Conservation (phyloP, 2,797 vertebrate genomes). For the Sebastes goodei region DNA sequence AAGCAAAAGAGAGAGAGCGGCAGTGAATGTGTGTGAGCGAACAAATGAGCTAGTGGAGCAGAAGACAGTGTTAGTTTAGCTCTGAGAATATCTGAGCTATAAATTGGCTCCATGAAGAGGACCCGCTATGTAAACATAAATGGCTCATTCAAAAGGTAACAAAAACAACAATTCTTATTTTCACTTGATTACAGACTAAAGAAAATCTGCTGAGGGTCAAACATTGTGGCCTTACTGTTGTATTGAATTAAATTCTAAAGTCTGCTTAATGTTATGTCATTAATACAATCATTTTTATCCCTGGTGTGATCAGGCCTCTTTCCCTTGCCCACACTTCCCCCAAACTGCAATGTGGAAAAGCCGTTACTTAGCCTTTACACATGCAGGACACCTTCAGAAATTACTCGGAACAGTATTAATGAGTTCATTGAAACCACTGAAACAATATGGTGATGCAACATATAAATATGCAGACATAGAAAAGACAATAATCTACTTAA, state of each 20-base stretch:
- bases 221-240: neutral
- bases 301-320: neutral
- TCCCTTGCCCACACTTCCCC: neutral
- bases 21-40: too few relatives aligned
- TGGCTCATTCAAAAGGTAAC: too few relatives aligned
- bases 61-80: too few relatives aligned
- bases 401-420: neutral
- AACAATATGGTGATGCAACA: neutral
- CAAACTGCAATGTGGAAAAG: neutral
- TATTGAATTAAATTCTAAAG: neutral
- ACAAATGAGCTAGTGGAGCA: too few relatives aligned
- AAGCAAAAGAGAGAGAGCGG: too few relatives aligned
- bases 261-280: neutral
- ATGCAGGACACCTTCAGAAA: neutral
- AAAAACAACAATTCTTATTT: too few relatives aligned
- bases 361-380: neutral
- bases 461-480: neutral
- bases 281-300: neutral
- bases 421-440: neutral
- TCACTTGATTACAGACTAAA: too few relatives aligned
- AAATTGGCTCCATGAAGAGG: too few relatives aligned
- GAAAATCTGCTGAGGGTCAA: neutral
- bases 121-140: fast-evolving
- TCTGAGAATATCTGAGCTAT: too few relatives aligned
- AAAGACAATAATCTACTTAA: neutral